Evolutionary conservation across 2,888 invertebrate genomes (phyloP).

Genomic region (Imbricaverruca yamaguchii): DNA sequence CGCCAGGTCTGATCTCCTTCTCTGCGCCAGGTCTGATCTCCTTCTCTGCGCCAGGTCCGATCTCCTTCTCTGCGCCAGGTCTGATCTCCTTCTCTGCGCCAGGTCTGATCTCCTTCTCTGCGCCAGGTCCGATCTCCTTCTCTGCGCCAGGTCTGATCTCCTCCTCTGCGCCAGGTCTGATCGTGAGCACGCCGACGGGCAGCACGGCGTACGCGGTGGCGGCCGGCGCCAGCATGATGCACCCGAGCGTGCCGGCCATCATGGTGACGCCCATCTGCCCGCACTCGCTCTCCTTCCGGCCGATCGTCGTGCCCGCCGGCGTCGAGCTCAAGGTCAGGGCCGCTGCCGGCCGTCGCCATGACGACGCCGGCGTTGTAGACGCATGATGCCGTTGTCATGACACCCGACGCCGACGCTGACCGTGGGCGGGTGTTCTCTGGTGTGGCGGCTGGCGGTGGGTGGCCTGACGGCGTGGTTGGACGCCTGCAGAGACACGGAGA

Average conservation of each 20-base stretch:
- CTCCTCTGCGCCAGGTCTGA: slow-evolving; percentile 54
- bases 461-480: too few relatives aligned
- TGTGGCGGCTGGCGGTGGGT: too few relatives aligned
- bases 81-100: slow-evolving; percentile 52
- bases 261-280: slow-evolving; percentile 98
- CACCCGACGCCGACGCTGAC: too few relatives aligned
- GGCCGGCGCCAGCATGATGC: slow-evolving; percentile 96
- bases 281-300: slow-evolving; percentile 91
- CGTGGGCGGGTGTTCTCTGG: too few relatives aligned
- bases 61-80: slow-evolving; percentile 51
- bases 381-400: too few relatives aligned
- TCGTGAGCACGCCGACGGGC: slow-evolving; percentile 94
- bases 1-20: too few relatives aligned
- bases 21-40: slow-evolving; percentile 60
- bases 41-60: slow-evolving; percentile 54
- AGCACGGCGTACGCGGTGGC: slow-evolving; percentile 94
- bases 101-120: slow-evolving; percentile 59
- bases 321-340: slow-evolving; percentile 71
- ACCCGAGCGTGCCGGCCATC: slow-evolving; percentile 93
- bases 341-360: too few relatives aligned
- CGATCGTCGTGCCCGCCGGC: slow-evolving; percentile 94
- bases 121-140: slow-evolving; percentile 60
- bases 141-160: slow-evolving; percentile 60
- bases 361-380: too few relatives aligned
- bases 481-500: too few relatives aligned